Conservation (phyloP, 2,797 vertebrate genomes). For the Typhlichthys subterraneus region DNA sequence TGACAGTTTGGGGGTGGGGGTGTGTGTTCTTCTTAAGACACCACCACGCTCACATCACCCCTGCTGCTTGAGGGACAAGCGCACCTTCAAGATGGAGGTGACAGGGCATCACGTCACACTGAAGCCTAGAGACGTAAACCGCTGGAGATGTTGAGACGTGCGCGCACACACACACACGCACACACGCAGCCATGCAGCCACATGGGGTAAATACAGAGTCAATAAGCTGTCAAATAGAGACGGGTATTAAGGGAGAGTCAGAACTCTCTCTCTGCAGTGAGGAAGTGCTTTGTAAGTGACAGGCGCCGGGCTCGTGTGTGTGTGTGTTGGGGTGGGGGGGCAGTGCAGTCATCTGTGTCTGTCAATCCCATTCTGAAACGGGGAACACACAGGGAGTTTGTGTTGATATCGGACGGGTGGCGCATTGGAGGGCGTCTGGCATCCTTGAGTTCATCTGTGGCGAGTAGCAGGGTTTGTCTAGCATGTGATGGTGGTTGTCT, state of each 20-base stretch:
- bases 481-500: constrained; percentile 34
- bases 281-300: constrained; percentile 75
- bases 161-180: constrained; percentile 23
- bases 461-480: constrained; percentile 44
- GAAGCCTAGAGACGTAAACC: constrained; percentile 75
- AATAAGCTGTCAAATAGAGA: constrained; percentile 82
- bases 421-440: constrained; percentile 53
- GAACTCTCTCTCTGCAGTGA: constrained; percentile 75
- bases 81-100: constrained; percentile 75
- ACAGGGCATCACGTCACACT: constrained; percentile 70
- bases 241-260: constrained; percentile 81
- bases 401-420: constrained; percentile 59
- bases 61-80: constrained; percentile 79
- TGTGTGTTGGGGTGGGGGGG: constrained; percentile 40
- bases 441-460: constrained; percentile 63
- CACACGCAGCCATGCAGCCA: constrained; percentile 53
- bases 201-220: constrained; percentile 72
- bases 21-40: constrained; percentile 69
- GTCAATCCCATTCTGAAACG: constrained; percentile 70
- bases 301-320: constrained; percentile 61
- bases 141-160: constrained; percentile 68
- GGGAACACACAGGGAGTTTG: constrained; percentile 62
- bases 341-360: constrained; percentile 72
- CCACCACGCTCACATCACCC: constrained; percentile 48
- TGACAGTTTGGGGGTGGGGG: constrained; percentile 62